A percentile compares a stretch with the other conserved stretches of the same genome.
phyloP scores from a whole-genome alignment of 2,888 invertebrate genomes.

The Lamellibrachia columna region DNA sequence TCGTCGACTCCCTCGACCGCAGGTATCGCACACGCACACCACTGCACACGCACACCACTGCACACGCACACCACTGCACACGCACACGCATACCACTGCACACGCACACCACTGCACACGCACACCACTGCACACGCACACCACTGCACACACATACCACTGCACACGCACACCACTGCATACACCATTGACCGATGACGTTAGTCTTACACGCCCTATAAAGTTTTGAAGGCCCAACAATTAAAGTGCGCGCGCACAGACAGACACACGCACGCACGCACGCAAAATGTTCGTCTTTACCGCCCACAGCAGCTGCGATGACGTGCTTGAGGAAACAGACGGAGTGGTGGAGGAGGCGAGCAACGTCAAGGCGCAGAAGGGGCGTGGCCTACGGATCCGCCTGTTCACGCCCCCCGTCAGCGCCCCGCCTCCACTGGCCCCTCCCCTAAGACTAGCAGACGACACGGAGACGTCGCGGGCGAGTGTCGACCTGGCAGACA shows the following conservation, averaged over 20 bases:
- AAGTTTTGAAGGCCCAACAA: no score
- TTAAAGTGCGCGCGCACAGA: no score
- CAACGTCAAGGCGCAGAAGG: not conserved
- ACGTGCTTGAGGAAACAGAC: not conserved
- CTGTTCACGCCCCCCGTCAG: conserved; percentile 6
- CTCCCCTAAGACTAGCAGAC: not conserved
- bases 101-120: no score
- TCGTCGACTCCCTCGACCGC: not conserved
- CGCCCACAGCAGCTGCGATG: not conserved
- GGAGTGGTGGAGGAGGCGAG: not conserved
- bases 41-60: not conserved
- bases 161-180: no score
- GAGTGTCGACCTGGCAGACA: not conserved
- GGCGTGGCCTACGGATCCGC: conserved; percentile 16
- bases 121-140: not conserved
- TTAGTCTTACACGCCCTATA: no score
- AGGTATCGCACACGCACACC: not conserved
- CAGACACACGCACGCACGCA: not conserved
- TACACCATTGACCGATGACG: no score
- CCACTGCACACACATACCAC: no score
- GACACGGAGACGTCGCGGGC: not conserved
- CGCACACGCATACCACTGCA: not conserved
- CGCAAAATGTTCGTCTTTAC: not conserved
- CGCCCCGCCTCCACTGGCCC: not conserved
- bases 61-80: no score